A percentile compares a stretch with the other conserved stretches of the same genome.
These are phyloP conservation scores for Biston stratarius DNA, from an alignment of 2,888 invertebrate species.

Conservation along the genomic window DNA sequence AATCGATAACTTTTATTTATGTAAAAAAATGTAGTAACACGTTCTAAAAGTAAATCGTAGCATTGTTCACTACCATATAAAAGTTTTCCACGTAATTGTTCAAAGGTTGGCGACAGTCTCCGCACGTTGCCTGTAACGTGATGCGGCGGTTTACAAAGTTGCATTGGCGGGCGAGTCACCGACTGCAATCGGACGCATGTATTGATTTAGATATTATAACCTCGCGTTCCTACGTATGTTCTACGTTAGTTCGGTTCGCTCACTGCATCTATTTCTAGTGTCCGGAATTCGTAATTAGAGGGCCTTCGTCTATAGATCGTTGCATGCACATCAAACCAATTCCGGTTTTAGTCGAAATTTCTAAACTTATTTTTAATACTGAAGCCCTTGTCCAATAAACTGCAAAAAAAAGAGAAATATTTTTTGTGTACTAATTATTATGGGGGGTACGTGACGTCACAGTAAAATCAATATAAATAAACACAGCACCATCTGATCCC, in stretches of 20 bases:
- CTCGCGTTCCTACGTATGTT: background rate
- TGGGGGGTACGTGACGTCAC: too few relatives aligned
- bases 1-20: background rate
- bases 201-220: conserved; percentile 7
- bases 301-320: too few relatives aligned
- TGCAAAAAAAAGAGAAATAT: too few relatives aligned
- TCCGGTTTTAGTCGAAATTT: too few relatives aligned
- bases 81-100: conserved; percentile 23
- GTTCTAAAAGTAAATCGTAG: conserved; percentile 1
- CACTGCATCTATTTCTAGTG: background rate
- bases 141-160: conserved; percentile 25
- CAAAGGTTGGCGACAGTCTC: conserved; percentile 29
- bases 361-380: too few relatives aligned
- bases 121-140: conserved; percentile 34
- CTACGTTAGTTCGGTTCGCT: background rate
- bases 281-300: too few relatives aligned
- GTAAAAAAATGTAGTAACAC: background rate
- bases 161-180: conserved; percentile 5
- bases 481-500: too few relatives aligned
- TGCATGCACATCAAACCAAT: too few relatives aligned
- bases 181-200: conserved; percentile 5
- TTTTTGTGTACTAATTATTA: too few relatives aligned
- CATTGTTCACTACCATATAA: conserved; percentile 20
- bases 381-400: too few relatives aligned
- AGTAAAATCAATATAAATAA: too few relatives aligned